Conservation (phyloP, 2,113 vertebrate species). For the Stomatorhinus ivindoensis region DNA sequence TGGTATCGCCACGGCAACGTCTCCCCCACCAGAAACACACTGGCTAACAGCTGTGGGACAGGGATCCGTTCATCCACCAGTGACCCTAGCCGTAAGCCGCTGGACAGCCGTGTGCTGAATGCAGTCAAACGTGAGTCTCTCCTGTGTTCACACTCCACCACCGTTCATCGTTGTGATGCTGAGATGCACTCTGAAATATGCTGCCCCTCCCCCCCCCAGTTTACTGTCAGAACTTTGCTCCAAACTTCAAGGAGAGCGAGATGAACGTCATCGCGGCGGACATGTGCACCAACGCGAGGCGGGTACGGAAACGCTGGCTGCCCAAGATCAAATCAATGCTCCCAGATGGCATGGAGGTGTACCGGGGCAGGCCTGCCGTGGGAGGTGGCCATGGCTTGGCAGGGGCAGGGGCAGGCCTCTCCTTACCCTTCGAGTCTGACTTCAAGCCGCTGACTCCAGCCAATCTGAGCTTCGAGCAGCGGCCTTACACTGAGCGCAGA, state of each 20-base stretch:
- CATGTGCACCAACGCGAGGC: constrained; percentile 82
- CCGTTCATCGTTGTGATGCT: neutral
- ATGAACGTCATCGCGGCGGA: constrained; percentile 84
- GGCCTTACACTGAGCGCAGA: constrained; percentile 66
- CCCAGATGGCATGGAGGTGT: constrained; percentile 76
- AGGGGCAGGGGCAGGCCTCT: constrained; percentile 32
- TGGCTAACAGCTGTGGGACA: constrained; percentile 93
- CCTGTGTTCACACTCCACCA: neutral
- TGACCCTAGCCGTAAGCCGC: constrained; percentile 85
- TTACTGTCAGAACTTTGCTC: constrained; percentile 82
- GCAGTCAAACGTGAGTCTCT: constrained; percentile 83
- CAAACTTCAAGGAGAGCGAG: constrained; percentile 83
- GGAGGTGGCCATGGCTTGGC: constrained; percentile 35
- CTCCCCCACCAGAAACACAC: constrained; percentile 73
- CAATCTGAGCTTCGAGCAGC: constrained; percentile 69
- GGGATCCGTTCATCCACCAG: constrained; percentile 93
- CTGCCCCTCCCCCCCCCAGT: constrained; percentile 49
- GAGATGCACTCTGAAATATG: neutral
- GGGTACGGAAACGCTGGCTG: constrained; percentile 80
- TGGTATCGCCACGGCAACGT: constrained; percentile 39
- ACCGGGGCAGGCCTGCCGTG: constrained; percentile 61
- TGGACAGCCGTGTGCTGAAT: constrained; percentile 91
- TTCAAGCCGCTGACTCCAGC: constrained; percentile 58
- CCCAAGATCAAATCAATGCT: constrained; percentile 83
- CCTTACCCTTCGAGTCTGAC: constrained; percentile 64